Base-by-base conservation (phyloP, 37 sponge, comb jelly and placozoan species). In the Petrosia ficiformis region DNA sequence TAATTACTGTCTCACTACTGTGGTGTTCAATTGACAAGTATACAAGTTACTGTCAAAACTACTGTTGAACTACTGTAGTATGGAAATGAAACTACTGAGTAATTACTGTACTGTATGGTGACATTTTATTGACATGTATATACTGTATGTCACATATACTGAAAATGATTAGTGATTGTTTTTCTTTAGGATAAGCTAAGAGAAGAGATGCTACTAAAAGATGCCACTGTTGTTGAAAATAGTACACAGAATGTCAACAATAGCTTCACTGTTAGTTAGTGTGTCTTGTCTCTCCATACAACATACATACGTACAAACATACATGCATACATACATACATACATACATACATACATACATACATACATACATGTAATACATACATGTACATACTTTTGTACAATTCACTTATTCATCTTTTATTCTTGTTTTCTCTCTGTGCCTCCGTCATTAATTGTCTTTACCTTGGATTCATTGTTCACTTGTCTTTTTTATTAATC, bases 151-250 rank as follows among this genome's bases (percentile, higher is more conserved):
- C n/a, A n/a, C n/a, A n/a, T n/a, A n/a, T n/a, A n/a, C n/a, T n/a
- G n/a, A n/a, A n/a, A n/a, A n/a, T n/a, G n/a, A n/a, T n/a, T n/a
- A n/a, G n/a, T n/a, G n/a, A n/a, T n/a, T n/a, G n/a, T n/a, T n/a
- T n/a, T n/a, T n/a, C n/a, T n/a, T 38, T 41, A 86, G 81, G 88
- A 82, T 44, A 81, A 71, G 22, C 78, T 77, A 14, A 41, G 78
- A 21, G 92, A 91, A 37, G 79, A 85, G 33, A 56, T 91, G 0
- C 2, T 66, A 24, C 65, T 91, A n/a, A 79, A 78, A 22, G 87
- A 91, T 73, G 89, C 88, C 34, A 84, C 59, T 32, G 83, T 97
- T n/a, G 91, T 91, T 48, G 97, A 97, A 59, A 79, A 82, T 38
- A 86, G 95, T 59, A 81, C 74, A 21, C 86, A 87, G 71, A 95